These are phyloP conservation scores for Morpho helenor DNA, from an alignment of 2,888 invertebrate genomes.

Conservation along the genomic window DNA sequence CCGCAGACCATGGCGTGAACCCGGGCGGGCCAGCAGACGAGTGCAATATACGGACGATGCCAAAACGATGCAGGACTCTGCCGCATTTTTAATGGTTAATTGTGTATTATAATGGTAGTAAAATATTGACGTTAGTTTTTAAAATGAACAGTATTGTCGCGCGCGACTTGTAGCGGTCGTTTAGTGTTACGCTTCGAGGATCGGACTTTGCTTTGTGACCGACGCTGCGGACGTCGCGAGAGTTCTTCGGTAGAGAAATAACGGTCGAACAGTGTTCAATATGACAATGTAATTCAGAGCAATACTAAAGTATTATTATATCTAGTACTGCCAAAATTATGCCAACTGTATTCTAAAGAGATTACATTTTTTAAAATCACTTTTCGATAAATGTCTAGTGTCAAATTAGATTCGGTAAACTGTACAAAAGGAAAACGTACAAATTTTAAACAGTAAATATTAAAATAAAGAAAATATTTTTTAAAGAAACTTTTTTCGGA, in stretches of 20 bases:
- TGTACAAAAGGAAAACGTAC: constrained; percentile 76
- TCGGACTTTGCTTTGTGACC: constrained; percentile 58
- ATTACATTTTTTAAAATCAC: constrained; percentile 64
- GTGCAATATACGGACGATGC: constrained; percentile 76
- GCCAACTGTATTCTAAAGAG: constrained; percentile 75
- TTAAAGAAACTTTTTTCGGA: constrained; percentile 77
- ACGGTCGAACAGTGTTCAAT: constrained; percentile 67
- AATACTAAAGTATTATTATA: constrained; percentile 78
- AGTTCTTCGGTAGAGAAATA: constrained; percentile 42
- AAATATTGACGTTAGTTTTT: constrained; percentile 75
- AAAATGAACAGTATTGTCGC: constrained; percentile 74
- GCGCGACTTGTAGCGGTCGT: constrained; percentile 47
- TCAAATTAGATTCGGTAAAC: constrained; percentile 77
- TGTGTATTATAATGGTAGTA: constrained; percentile 74
- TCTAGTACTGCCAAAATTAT: constrained; percentile 78
- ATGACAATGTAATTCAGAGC: constrained; percentile 78
- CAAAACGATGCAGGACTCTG: constrained; percentile 61
- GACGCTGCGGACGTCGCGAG: constrained; percentile 19
- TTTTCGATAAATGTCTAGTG: constrained; percentile 75
- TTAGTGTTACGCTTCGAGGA: constrained; percentile 62
- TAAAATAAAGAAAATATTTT: constrained; percentile 74
- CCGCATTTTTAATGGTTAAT: constrained; percentile 62
- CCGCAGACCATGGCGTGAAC: constrained; percentile 70
- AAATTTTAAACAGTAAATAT: constrained; percentile 76
- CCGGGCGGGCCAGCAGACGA: constrained; percentile 46